Conservation (phyloP, 2,888 invertebrate genomes). For the Sycophila texana region DNA sequence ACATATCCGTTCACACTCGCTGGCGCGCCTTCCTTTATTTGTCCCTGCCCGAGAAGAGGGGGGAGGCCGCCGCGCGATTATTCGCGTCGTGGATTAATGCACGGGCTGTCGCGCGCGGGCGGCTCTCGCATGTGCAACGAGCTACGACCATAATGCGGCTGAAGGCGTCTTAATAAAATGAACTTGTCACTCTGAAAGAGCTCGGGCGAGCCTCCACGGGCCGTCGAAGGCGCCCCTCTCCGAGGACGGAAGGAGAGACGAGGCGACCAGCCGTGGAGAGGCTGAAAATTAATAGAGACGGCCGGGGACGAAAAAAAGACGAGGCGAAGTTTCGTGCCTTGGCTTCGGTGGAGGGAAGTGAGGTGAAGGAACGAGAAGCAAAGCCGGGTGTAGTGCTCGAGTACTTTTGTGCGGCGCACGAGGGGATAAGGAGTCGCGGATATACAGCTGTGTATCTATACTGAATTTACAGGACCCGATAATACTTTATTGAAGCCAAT, state of each 20-base stretch:
- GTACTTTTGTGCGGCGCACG: no score
- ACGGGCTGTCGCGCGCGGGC: constrained; percentile 39
- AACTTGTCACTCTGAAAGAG: constrained; percentile 71
- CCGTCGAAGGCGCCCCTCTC: background rate
- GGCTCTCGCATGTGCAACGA: constrained; percentile 56
- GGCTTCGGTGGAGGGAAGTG: background rate
- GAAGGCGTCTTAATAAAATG: constrained; percentile 72
- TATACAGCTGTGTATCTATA: no score
- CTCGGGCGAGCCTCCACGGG: constrained; percentile 62
- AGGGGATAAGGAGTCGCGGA: no score
- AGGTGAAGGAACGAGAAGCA: background rate
- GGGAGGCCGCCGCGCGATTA: constrained; percentile 36
- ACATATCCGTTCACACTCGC: constrained; percentile 74
- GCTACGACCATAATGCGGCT: constrained; percentile 68
- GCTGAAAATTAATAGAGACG: background rate
- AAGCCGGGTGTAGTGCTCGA: background rate
- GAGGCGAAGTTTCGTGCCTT: background rate
- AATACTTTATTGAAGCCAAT: no score
- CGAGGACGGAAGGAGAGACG: background rate
- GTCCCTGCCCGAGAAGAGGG: constrained; percentile 44
- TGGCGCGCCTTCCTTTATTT: constrained; percentile 61
- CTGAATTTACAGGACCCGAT: no score
- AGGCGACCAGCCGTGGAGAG: background rate
- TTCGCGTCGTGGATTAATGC: constrained; percentile 54
- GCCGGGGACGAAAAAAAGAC: background rate